A percentile compares a stretch with the other conserved stretches of the same genome.
Conservation (phyloP, 2,797 vertebrate genomes). For the Bradypodion pumilum region DNA sequence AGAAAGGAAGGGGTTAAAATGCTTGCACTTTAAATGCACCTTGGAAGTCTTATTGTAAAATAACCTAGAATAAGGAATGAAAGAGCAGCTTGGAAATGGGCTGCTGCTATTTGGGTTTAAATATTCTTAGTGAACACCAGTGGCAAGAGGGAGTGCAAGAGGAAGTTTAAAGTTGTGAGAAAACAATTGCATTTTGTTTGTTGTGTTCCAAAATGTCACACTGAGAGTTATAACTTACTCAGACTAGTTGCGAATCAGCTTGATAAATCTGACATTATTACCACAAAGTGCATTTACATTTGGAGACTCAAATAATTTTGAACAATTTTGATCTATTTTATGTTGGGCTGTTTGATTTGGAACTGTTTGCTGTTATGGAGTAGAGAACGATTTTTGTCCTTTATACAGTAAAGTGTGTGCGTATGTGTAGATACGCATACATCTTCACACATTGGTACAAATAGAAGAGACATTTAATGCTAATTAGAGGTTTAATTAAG, state of each 20-base stretch:
- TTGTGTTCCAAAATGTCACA: neutral
- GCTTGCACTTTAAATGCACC: too few relatives aligned
- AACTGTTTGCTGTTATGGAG: too few relatives aligned
- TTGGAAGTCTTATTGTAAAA: neutral
- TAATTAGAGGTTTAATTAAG: slow-evolving; percentile 20
- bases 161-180: neutral
- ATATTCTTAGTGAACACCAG: neutral
- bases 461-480: neutral
- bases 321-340: neutral
- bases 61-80: neutral
- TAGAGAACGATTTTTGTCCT: too few relatives aligned
- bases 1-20: too few relatives aligned
- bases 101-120: neutral
- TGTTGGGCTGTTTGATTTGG: too few relatives aligned
- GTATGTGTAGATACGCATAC: neutral
- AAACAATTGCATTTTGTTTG: neutral
- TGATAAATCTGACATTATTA: neutral
- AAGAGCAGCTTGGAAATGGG: neutral
- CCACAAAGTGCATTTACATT: neutral
- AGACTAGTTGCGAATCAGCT: neutral
- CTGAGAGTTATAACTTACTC: neutral
- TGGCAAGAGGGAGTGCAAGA: neutral
- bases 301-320: neutral
- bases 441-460: neutral
- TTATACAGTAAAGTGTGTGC: too few relatives aligned